These are phyloP conservation scores for Diglossa cyanea DNA, from an alignment of 2,797 vertebrate genomes.

Conservation along the genomic window DNA sequence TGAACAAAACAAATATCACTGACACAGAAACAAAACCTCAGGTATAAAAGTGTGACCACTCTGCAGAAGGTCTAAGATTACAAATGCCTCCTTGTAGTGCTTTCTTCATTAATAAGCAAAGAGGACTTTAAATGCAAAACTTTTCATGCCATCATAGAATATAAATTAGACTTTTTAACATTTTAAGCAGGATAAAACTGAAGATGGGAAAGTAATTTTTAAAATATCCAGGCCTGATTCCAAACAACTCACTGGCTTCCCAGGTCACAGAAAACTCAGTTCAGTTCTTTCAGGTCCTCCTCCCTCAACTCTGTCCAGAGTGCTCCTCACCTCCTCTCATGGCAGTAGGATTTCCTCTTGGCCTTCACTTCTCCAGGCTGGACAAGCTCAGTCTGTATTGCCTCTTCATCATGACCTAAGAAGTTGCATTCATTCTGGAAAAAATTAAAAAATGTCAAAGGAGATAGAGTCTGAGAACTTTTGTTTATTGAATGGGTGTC, in stretches of 20 bases:
- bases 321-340: background rate
- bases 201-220: background rate
- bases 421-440: background rate
- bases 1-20: background rate
- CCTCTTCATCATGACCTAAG: background rate
- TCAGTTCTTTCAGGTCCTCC: background rate
- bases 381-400: fast-evolving
- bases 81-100: background rate
- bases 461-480: background rate
- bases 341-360: background rate
- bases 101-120: background rate
- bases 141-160: background rate
- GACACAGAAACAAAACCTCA: background rate
- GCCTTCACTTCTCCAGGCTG: background rate
- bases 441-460: background rate
- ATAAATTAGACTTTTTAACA: background rate
- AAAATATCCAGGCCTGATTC: background rate
- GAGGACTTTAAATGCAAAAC: background rate
- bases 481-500: background rate
- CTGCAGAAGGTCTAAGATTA: background rate
- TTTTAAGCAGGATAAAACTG: background rate
- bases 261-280: background rate
- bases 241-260: background rate
- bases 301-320: background rate
- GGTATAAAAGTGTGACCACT: background rate